Percentiles rank a stretch among this genome's conserved stretches.
phyloP scores from a whole-genome alignment of 2,797 vertebrate genomes.

The Sebastes wilsoni region DNA sequence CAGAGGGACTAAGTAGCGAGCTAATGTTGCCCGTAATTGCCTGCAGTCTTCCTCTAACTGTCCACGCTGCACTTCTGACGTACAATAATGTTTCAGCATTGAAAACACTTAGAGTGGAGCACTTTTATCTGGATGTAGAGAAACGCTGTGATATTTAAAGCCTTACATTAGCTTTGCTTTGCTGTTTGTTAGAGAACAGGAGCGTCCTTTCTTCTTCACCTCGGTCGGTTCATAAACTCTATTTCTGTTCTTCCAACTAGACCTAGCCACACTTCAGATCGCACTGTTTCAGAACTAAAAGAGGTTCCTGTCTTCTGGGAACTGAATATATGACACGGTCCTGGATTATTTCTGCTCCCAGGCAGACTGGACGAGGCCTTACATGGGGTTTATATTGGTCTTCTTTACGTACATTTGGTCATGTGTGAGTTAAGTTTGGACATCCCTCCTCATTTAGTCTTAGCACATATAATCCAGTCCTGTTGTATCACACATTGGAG shows the following conservation, averaged over 20 bases:
- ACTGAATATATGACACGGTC: background rate
- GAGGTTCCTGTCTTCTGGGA: background rate
- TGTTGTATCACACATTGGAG: too few species aligned
- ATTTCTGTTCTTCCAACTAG: background rate
- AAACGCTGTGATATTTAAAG: background rate
- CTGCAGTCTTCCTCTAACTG: conserved; percentile 45
- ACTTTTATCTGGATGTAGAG: background rate
- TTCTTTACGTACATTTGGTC: background rate
- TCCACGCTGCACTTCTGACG: conserved; percentile 7
- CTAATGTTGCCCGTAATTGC: conserved; percentile 67
- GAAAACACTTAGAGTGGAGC: conserved; percentile 21
- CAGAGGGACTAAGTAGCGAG: conserved; percentile 54
- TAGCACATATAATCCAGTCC: background rate
- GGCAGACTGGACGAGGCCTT: background rate
- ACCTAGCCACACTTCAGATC: background rate
- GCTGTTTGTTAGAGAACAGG: background rate
- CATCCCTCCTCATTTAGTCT: background rate
- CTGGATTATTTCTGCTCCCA: background rate
- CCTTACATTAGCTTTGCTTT: too few species aligned
- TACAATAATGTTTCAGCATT: conserved; percentile 39
- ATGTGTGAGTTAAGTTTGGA: background rate
- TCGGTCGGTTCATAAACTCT: background rate
- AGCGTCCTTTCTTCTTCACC: background rate
- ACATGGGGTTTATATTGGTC: background rate
- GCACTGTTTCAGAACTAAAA: background rate